Percentiles rank a stretch among this genome's conserved stretches.
These are phyloP conservation scores for Martes martes DNA, from an alignment of 2,113 vertebrate species.

Conservation along the genomic window DNA sequence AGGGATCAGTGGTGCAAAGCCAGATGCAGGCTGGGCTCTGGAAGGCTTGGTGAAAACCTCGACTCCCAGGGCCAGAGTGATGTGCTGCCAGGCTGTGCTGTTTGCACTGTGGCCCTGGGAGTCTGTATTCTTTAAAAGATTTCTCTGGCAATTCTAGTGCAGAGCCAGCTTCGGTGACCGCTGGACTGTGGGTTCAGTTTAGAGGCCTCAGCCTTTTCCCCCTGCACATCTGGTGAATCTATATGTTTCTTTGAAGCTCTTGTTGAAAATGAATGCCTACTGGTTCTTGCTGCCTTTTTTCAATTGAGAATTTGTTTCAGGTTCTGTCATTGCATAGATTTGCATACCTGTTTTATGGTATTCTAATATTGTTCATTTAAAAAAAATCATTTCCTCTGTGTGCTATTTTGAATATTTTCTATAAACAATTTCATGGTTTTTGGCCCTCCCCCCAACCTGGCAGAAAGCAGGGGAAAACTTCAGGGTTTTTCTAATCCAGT, in stretches of 20 bases:
- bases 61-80: not conserved
- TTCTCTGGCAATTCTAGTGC: not conserved
- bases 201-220: not conserved
- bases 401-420: slow-evolving; percentile 68
- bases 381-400: slow-evolving; percentile 60
- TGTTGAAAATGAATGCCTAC: not conserved
- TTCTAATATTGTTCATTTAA: slow-evolving; percentile 63
- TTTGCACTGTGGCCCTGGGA: not conserved
- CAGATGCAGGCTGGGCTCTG: not conserved
- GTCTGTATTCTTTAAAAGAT: not conserved
- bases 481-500: slow-evolving; percentile 56
- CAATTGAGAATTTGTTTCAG: slow-evolving; percentile 47
- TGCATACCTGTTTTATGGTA: slow-evolving; percentile 59
- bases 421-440: slow-evolving; percentile 49
- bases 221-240: not conserved
- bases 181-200: not conserved
- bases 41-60: not conserved
- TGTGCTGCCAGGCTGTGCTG: not conserved
- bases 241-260: not conserved
- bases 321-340: slow-evolving; percentile 48
- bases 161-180: not conserved
- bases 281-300: slow-evolving; percentile 1
- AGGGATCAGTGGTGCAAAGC: not conserved
- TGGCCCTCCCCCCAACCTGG: not conserved
- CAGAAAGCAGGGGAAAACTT: slow-evolving; percentile 45